Conservation (phyloP, 2,888 invertebrate genomes). For the Eurytoma adleriae region DNA sequence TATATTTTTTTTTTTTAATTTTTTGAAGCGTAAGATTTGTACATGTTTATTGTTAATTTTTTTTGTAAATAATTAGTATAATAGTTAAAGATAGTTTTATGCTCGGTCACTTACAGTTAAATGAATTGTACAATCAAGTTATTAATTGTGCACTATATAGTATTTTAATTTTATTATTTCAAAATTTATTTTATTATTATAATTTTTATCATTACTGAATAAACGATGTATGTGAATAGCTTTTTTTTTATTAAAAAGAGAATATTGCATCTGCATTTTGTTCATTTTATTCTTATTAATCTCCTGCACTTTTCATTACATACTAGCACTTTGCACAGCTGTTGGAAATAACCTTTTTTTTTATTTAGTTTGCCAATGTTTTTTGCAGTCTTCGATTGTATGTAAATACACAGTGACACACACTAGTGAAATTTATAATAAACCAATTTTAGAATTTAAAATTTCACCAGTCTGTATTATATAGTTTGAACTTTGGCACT, state of each 20-base stretch:
- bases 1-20: constrained; percentile 12
- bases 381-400: constrained; percentile 58
- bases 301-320: constrained; percentile 51
- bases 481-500: background rate
- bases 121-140: constrained; percentile 30
- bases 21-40: constrained; percentile 47
- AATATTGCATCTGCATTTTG: constrained; percentile 51
- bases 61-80: constrained; percentile 48
- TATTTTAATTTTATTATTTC: constrained; percentile 42
- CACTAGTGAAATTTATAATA: constrained; percentile 29
- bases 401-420: constrained; percentile 55
- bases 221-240: constrained; percentile 55
- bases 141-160: constrained; percentile 34
- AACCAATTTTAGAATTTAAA: background rate
- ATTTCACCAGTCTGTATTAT: constrained; percentile 19
- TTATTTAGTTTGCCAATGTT: constrained; percentile 25
- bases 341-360: constrained; percentile 10
- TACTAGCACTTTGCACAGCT: constrained; percentile 48
- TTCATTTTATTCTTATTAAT: constrained; percentile 57
- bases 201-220: constrained; percentile 66
- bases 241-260: constrained; percentile 57
- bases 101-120: constrained; percentile 17
- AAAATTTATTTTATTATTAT: constrained; percentile 24
- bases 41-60: constrained; percentile 62
- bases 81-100: constrained; percentile 26